A percentile compares a stretch with the other conserved stretches of the same genome.
These are phyloP conservation scores for Petrolisthes manimaculis DNA, from an alignment of 2,888 invertebrate genomes.

Conservation along the genomic window DNA sequence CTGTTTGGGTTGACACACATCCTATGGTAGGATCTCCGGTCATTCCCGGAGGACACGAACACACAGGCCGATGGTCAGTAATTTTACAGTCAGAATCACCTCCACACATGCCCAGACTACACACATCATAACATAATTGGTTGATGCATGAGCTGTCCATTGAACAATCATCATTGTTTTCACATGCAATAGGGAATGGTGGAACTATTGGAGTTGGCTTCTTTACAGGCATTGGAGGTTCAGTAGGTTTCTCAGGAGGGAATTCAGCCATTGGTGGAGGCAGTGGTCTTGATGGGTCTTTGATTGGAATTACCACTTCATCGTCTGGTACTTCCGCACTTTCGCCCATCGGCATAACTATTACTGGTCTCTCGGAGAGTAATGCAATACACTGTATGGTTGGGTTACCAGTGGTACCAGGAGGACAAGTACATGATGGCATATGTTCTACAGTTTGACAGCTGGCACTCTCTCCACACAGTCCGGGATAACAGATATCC, in stretches of 20 bases:
- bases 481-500: slow-evolving; percentile 50
- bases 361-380: slow-evolving; percentile 20
- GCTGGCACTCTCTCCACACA: slow-evolving; percentile 57
- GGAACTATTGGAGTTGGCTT: slow-evolving; percentile 46
- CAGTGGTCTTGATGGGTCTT: not conserved
- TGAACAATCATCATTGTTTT: slow-evolving; percentile 79
- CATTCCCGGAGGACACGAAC: slow-evolving; percentile 85
- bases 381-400: slow-evolving; percentile 65
- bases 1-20: slow-evolving; percentile 73
- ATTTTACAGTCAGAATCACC: slow-evolving; percentile 71
- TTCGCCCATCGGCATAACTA: slow-evolving; percentile 8
- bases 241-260: not conserved
- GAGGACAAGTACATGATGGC: slow-evolving; percentile 79
- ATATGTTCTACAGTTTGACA: slow-evolving; percentile 80
- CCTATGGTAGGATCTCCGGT: slow-evolving; percentile 84
- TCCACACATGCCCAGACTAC: slow-evolving; percentile 69
- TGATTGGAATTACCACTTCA: slow-evolving; percentile 32
- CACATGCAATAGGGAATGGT: slow-evolving; percentile 73
- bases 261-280: slow-evolving; percentile 17
- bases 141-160: slow-evolving; percentile 86
- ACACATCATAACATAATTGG: slow-evolving; percentile 77
- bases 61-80: slow-evolving; percentile 75
- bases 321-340: slow-evolving; percentile 13
- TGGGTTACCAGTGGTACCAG: slow-evolving; percentile 66
- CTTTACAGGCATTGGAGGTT: not conserved